Base-by-base conservation (phyloP, 2,888 invertebrate species). In the Trichogramma dendrolimi region DNA sequence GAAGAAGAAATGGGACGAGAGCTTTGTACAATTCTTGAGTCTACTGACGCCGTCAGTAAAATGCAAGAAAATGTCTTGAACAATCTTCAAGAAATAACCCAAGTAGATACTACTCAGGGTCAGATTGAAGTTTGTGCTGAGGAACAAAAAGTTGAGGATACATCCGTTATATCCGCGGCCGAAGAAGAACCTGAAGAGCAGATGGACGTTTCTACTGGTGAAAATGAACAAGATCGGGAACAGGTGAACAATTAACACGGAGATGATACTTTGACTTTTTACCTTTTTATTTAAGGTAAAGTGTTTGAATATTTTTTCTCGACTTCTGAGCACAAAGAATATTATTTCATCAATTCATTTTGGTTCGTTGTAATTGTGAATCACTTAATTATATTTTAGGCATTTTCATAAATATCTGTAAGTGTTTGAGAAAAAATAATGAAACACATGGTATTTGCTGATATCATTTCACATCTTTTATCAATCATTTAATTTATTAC, bases 11-110 rank as follows among this genome's bases (percentile, higher is more conserved):
- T 79, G 77, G 76, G 72, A 48, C 71, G 74, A 4, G 79, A 79
- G 56, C 66, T 79, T 0, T 77, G 72, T 51, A 77, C 68, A 58
- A 79, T 79, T 59, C 67, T 79, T 3, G 76, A 78, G 54, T 75
- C 78, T 0, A 70, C 76, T 0, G 78, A 79, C 1, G 71, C 67
- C 5, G 75, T 76, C 1, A 77, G 73, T 0, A 79, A 79, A 51
- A 78, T 79, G 73, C 78, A 78, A 47, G 77, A 78, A 53, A 74
- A 71, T 10, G 75, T 77, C 7, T 54, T 79, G 8, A 74, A 70
- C 27, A 78, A 77, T 66, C 66, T 78, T 1, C 66, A 70, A 4
- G 71, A 76, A 54, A 77, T 79, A 6, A 74, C 77, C 4, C 58
- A 67, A 2, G 64, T 73, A 0, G 57, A 60, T 4, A 73, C 72